These are phyloP conservation scores for Galerucella nymphaeae DNA, from an alignment of 2,888 invertebrate genomes.

Conservation along the genomic window DNA sequence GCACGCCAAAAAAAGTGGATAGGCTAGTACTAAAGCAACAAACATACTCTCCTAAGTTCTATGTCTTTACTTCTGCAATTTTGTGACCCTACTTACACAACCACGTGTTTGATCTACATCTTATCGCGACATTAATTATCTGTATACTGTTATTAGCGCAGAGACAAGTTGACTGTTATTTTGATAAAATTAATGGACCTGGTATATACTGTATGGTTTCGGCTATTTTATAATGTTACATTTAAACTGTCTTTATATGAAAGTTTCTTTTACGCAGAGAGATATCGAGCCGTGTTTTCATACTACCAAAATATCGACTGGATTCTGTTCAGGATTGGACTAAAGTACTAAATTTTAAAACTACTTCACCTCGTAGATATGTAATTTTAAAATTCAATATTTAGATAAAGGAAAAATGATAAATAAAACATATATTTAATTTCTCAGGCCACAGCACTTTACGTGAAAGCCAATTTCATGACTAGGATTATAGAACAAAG, in stretches of 20 bases:
- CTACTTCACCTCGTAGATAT: too few species aligned
- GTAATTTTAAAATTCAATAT: neutral
- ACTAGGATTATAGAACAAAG: slow-evolving; percentile 13
- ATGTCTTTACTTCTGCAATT: too few species aligned
- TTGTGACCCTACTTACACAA: too few species aligned
- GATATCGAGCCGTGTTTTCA: slow-evolving; percentile 41
- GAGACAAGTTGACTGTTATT: slow-evolving; percentile 23
- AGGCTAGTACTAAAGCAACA: too few species aligned
- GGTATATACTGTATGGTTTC: slow-evolving; percentile 49
- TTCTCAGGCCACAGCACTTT: slow-evolving; percentile 15
- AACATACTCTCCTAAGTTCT: too few species aligned
- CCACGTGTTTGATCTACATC: too few species aligned
- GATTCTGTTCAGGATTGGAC: neutral
- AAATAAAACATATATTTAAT: slow-evolving; percentile 19
- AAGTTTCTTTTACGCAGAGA: slow-evolving; percentile 51
- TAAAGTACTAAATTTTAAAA: too few species aligned
- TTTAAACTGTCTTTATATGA: slow-evolving; percentile 51
- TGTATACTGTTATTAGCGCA: neutral
- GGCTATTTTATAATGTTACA: slow-evolving; percentile 48
- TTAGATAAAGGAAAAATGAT: slow-evolving; percentile 3
- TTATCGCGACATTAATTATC: too few species aligned
- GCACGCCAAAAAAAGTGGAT: too few species aligned
- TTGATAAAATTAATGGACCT: slow-evolving; percentile 45
- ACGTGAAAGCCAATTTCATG: slow-evolving; percentile 10
- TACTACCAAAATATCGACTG: neutral